phyloP scores from a whole-genome alignment of 92 coral and sea anemone species.

The Zoanthus sociatus region DNA sequence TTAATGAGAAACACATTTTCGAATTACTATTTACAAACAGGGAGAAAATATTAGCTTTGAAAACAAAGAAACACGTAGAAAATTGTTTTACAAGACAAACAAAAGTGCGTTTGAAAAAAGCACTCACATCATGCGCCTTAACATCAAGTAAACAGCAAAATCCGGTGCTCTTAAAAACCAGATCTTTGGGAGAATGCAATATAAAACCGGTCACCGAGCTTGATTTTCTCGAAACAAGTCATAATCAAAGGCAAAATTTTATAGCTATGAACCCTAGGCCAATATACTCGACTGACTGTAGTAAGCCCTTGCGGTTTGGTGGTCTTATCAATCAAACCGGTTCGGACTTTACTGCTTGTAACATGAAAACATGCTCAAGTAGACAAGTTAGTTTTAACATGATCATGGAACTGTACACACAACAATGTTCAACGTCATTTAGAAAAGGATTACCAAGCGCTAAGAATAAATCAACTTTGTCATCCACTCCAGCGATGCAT shows the following conservation, averaged over 20 bases:
- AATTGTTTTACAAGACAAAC: neutral
- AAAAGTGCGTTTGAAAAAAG: neutral
- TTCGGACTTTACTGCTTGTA: neutral
- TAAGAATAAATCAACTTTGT: constrained; percentile 67
- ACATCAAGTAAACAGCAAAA: neutral
- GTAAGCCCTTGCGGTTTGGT: neutral
- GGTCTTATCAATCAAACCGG: neutral
- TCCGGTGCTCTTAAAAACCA: neutral
- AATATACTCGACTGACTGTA: neutral
- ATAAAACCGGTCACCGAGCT: neutral
- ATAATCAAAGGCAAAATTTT: too few relatives aligned
- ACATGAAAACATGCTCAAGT: neutral
- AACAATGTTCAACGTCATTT: constrained; percentile 75
- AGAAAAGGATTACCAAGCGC: constrained; percentile 68
- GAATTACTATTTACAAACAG: constrained; percentile 78
- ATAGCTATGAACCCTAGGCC: neutral
- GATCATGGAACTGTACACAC: constrained; percentile 71
- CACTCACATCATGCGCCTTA: neutral
- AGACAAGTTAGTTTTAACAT: constrained; percentile 42
- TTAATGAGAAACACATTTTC: constrained; percentile 65
- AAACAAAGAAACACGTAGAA: constrained; percentile 20
- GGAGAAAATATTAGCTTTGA: constrained; percentile 39
- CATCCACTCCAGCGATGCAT: constrained; percentile 27
- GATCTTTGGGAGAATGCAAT: neutral
- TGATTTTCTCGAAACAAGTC: too few relatives aligned